Evolutionary conservation across 1,140 invertebrate genomes (phyloP), one percentile per base, ranked within the genome.

Genomic region (Leptinotarsa defecta): DNA sequence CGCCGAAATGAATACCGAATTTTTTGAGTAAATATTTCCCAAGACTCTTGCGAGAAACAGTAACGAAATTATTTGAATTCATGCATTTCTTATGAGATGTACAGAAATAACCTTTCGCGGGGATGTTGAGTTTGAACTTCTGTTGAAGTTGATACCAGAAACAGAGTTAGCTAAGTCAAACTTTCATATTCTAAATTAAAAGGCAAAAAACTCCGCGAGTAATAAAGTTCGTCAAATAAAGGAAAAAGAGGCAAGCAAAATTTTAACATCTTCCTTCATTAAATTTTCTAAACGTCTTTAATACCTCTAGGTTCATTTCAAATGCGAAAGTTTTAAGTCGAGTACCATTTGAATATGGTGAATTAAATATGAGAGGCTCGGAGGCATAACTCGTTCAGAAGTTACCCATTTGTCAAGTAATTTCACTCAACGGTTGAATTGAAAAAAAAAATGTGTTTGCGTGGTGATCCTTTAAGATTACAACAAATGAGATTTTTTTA

Each of bases 201-300:
- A 19, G n/a, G 52, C 0, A 57, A 57, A 57, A 17, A 57, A 57
- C 52, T 57, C 52, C 52, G 17, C 1, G n/a, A 57, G 52, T 57
- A 57, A 57, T 57, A 19, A 57, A 57, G 52, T 57, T 57, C 52
- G 52, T 15, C 52, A 57, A n/a, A 57, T 57, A n/a, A 57, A 57
- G 52, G 52, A 57, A 57, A 17, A 57, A 19, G 52, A 57, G 52
- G 17, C n/a, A 57, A n/a, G 52, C 15, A 57, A 19, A 57, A 57
- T 57, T 57, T 57, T 57, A 57, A 19, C 52, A 57, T 57, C n/a
- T 57, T 19, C 17, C 52, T 57, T 57, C 52, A 57, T 57, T 57
- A 57, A 57, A n/a, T 57, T 57, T 57, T 17, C n/a, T 15, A 57
- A 57, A 57, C n/a, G 52, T 19, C 52, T 57, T 19, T 3, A 57